Conservation (phyloP, 2,888 invertebrate genomes). For the Lagria hirta region DNA sequence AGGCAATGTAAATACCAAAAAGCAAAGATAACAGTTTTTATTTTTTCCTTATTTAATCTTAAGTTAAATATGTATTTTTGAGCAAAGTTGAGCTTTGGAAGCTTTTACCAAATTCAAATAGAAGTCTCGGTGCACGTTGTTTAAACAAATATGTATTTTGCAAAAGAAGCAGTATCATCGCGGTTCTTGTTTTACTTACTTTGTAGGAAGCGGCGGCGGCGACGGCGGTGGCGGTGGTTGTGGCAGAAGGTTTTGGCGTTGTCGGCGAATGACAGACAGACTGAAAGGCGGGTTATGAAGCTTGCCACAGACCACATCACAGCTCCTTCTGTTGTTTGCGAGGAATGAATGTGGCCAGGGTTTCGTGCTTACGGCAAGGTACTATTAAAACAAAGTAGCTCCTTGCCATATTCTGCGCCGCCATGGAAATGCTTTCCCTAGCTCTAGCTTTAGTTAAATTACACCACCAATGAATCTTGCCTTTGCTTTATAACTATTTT, state of each 20-base stretch:
- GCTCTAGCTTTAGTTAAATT: too few relatives aligned
- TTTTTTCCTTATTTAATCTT: too few relatives aligned
- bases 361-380: constrained; percentile 41
- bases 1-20: too few relatives aligned
- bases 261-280: constrained; percentile 44
- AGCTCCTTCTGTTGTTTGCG: constrained; percentile 49
- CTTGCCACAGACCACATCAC: constrained; percentile 51
- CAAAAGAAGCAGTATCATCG: constrained; percentile 18
- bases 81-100: too few relatives aligned
- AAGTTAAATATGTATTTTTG: too few relatives aligned
- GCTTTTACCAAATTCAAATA: constrained; percentile 3
- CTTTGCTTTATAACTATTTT: constrained; percentile 15
- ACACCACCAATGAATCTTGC: constrained; percentile 16
- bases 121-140: constrained; percentile 9
- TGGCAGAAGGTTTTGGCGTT: constrained; percentile 21
- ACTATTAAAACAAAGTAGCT: constrained; percentile 34
- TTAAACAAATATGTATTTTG: constrained; percentile 16
- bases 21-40: too few relatives aligned
- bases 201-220: constrained; percentile 5
- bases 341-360: constrained; percentile 38
- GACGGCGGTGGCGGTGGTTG: constrained; percentile 6
- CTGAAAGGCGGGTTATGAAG: constrained; percentile 50
- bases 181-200: constrained; percentile 19
- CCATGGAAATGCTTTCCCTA: constrained; percentile 16
- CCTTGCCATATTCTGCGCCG: constrained; percentile 25